Percentiles rank a stretch among this genome's conserved stretches.
Evolutionary conservation across 2,888 invertebrate species (phyloP).

Genomic region (Lithosia quadra): DNA sequence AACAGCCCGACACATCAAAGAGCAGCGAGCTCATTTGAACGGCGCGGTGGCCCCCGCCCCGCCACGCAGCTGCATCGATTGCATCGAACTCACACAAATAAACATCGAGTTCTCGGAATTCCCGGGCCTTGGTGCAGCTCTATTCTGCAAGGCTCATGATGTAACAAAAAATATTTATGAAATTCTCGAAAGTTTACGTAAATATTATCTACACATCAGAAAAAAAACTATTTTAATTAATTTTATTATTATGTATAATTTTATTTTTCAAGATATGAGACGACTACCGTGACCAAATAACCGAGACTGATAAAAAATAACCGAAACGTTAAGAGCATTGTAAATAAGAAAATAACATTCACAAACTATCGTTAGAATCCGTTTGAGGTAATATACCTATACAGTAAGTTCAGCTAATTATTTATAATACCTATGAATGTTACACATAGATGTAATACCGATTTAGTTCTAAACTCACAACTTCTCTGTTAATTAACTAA

Average conservation of each 20-base stretch:
- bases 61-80: conserved; percentile 23
- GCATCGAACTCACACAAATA: conserved; percentile 19
- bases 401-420: too few species aligned
- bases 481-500: too few species aligned
- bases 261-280: too few species aligned
- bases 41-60: conserved; percentile 5
- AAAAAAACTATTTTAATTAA: not conserved
- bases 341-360: too few species aligned
- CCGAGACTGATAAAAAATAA: too few species aligned
- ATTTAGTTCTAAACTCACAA: too few species aligned
- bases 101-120: conserved; percentile 12
- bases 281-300: too few species aligned
- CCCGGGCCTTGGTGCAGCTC: conserved; percentile 1
- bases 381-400: too few species aligned
- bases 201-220: not conserved
- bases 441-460: too few species aligned
- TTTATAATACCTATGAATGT: too few species aligned
- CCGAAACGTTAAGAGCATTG: too few species aligned
- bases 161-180: conserved; percentile 1
- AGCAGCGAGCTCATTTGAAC: conserved; percentile 16
- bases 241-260: not conserved
- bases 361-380: too few species aligned
- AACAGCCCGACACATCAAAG: conserved; percentile 20
- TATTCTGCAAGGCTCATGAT: conserved; percentile 12
- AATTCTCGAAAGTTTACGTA: not conserved